phyloP scores from a whole-genome alignment of 1,140 invertebrate genomes.

The Mercenaria mercenaria region DNA sequence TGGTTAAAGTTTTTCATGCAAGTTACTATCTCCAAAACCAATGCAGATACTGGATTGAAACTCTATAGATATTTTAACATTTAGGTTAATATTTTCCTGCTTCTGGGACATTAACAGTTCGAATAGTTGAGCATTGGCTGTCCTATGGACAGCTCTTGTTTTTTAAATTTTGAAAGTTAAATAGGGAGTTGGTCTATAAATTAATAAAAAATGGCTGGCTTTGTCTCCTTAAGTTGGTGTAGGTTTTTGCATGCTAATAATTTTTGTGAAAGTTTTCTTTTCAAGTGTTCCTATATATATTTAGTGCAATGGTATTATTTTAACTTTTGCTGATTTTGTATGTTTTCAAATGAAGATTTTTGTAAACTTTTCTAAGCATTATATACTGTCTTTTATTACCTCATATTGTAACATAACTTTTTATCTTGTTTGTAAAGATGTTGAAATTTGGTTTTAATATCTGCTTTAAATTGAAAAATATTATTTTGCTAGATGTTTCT shows the following conservation, averaged over 20 bases:
- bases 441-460: neutral
- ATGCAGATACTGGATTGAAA: too few species aligned
- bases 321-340: neutral
- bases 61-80: too few species aligned
- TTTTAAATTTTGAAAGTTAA: neutral
- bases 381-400: constrained; percentile 30
- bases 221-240: neutral
- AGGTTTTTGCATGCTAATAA: neutral
- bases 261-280: neutral
- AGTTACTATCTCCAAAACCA: too few species aligned
- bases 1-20: too few species aligned
- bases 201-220: neutral
- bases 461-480: neutral
- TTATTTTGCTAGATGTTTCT: neutral
- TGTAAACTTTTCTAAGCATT: neutral
- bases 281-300: neutral
- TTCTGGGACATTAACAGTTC: neutral
- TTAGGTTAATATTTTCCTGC: too few species aligned
- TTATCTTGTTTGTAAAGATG: neutral
- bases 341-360: neutral
- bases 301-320: neutral
- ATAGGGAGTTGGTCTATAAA: neutral
- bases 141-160: too few species aligned
- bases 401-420: neutral
- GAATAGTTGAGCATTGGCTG: neutral